phyloP scores from a whole-genome alignment of 2,113 vertebrate species.

The Archilochus colubris region DNA sequence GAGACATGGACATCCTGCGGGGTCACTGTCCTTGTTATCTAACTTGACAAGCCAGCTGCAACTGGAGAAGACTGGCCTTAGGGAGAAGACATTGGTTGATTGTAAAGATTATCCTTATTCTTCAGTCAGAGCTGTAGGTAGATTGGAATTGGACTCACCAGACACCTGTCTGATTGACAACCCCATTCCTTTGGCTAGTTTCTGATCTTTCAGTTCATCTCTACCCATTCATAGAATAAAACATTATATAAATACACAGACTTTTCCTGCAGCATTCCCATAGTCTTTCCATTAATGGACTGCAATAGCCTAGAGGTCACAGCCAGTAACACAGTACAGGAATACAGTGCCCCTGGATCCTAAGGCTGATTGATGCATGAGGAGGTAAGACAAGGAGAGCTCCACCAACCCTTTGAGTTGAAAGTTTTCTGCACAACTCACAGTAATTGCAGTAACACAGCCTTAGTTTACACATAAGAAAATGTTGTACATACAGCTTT shows the following conservation, averaged over 20 bases:
- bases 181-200: neutral
- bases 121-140: neutral
- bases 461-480: neutral
- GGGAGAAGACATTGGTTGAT: neutral
- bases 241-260: neutral
- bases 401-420: neutral
- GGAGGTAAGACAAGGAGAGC: neutral
- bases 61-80: neutral
- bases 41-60: neutral
- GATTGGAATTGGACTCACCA: neutral
- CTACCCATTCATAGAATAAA: neutral
- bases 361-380: neutral
- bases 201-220: neutral
- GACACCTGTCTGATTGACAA: neutral
- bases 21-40: neutral
- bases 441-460: neutral
- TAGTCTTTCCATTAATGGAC: neutral
- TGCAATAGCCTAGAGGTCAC: neutral
- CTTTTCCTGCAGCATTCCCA: neutral
- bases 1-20: neutral
- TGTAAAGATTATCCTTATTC: slow-evolving; percentile 5
- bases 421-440: neutral
- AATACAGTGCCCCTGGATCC: neutral
- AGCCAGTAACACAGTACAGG: neutral
- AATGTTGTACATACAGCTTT: neutral